These are phyloP conservation scores for Misgurnus mizolepis DNA, from an alignment of 2,113 vertebrate species.

Conservation along the genomic window DNA sequence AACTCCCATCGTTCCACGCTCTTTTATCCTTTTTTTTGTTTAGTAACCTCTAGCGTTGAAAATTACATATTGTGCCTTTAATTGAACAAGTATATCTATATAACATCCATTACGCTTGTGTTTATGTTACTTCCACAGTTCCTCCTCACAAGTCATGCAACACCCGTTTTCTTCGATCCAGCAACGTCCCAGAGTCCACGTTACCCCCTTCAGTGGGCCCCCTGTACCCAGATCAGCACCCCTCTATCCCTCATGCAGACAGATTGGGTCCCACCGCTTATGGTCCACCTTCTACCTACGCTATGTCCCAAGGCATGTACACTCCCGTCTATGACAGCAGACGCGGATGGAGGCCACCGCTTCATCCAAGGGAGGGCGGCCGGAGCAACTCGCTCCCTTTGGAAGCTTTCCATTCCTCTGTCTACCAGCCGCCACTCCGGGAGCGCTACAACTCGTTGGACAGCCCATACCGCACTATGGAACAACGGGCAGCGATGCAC, in stretches of 20 bases:
- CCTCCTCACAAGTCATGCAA: conserved; percentile 87
- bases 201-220: conserved; percentile 82
- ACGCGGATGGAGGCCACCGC: conserved; percentile 92
- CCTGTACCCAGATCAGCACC: conserved; percentile 82
- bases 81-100: no score
- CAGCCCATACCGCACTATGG: conserved; percentile 88
- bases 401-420: conserved; percentile 90
- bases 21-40: no score
- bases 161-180: conserved; percentile 88
- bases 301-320: conserved; percentile 84
- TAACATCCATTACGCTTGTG: neutral
- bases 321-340: conserved; percentile 94
- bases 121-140: conserved; percentile 67
- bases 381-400: conserved; percentile 95
- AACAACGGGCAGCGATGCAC: conserved; percentile 85
- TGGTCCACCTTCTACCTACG: conserved; percentile 82
- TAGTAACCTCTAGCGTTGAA: no score
- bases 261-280: conserved; percentile 81
- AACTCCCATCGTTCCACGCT: no score
- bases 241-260: conserved; percentile 81
- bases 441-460: conserved; percentile 95
- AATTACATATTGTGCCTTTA: no score
- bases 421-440: conserved; percentile 88
- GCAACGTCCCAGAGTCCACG: conserved; percentile 85
- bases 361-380: conserved; percentile 93